phyloP scores from a whole-genome alignment of 2,113 vertebrate species.

The Sinocyclocheilus rhinocerous region DNA sequence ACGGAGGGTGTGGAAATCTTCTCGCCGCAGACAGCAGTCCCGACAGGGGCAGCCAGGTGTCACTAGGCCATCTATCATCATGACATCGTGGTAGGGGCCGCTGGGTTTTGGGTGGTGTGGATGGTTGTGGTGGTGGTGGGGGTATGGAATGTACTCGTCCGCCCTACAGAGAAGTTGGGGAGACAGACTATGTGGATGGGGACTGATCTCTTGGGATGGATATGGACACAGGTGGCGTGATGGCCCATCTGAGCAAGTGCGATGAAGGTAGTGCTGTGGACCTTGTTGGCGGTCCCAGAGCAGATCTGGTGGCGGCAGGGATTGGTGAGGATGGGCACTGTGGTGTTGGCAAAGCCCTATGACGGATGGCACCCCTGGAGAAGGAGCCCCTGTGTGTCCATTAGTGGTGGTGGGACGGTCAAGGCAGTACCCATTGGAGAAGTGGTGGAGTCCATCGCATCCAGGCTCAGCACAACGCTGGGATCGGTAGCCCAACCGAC shows the following conservation, averaged over 20 bases:
- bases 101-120: slow-evolving; percentile 67
- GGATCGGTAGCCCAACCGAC: slow-evolving; percentile 78
- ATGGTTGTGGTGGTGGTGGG: slow-evolving; percentile 67
- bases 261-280: slow-evolving; percentile 74
- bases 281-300: slow-evolving; percentile 76
- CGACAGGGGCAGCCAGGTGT: slow-evolving; percentile 77
- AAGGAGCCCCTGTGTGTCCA: slow-evolving; percentile 63
- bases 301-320: slow-evolving; percentile 76
- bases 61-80: slow-evolving; percentile 77
- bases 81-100: slow-evolving; percentile 78
- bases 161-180: slow-evolving; percentile 70
- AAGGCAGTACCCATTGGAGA: slow-evolving; percentile 78
- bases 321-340: slow-evolving; percentile 70
- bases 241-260: slow-evolving; percentile 77
- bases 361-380: slow-evolving; percentile 65
- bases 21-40: slow-evolving; percentile 78
- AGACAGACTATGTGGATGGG: slow-evolving; percentile 68
- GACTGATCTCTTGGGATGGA: slow-evolving; percentile 66
- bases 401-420: slow-evolving; percentile 71
- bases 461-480: slow-evolving; percentile 75
- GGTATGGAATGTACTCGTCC: slow-evolving; percentile 69
- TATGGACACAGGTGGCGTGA: slow-evolving; percentile 77
- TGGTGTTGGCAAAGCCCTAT: slow-evolving; percentile 79
- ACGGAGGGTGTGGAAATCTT: slow-evolving; percentile 77
- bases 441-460: slow-evolving; percentile 73